Conservation (phyloP, 2,888 invertebrate species). For the Amblyjoppa fuscipennis region DNA sequence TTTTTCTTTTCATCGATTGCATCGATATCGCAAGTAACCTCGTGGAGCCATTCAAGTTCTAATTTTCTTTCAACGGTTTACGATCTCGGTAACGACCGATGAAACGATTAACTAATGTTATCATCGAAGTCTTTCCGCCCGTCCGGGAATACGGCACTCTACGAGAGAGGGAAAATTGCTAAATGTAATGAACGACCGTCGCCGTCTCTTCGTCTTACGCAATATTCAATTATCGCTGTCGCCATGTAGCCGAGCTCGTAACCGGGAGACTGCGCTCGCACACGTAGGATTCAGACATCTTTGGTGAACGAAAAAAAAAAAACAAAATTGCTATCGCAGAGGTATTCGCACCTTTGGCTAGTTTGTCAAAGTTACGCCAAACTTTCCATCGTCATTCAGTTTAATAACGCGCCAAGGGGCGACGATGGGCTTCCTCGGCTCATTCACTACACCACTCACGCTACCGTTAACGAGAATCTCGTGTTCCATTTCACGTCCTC, state of each 20-base stretch:
- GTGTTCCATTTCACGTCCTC: constrained; percentile 31
- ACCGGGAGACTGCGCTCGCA: not conserved
- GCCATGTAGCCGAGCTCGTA: constrained; percentile 35
- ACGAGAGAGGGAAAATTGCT: constrained; percentile 37
- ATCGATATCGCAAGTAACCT: not conserved
- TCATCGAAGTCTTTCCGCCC: constrained; percentile 23
- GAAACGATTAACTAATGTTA: not conserved
- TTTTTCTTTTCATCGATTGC: not conserved
- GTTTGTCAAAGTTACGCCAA: constrained; percentile 2
- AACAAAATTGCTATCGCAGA: not conserved
- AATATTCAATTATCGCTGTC: constrained; percentile 63
- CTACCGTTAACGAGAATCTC: constrained; percentile 46
- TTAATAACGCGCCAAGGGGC: constrained; percentile 33
- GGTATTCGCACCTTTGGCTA: constrained; percentile 13
- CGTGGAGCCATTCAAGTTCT: not conserved
- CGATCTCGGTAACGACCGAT: not conserved
- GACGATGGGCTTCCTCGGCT: not conserved
- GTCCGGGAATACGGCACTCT: not conserved
- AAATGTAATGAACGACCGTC: constrained; percentile 75
- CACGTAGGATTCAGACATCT: not conserved
- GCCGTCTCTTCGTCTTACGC: constrained; percentile 67
- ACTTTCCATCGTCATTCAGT: constrained; percentile 32
- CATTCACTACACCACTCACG: constrained; percentile 29
- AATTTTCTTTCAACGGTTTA: constrained; percentile 29
- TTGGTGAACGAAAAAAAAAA: not conserved